Evolutionary conservation across 2,113 vertebrate genomes (phyloP).

Genomic region (Spilogale gracilis): DNA sequence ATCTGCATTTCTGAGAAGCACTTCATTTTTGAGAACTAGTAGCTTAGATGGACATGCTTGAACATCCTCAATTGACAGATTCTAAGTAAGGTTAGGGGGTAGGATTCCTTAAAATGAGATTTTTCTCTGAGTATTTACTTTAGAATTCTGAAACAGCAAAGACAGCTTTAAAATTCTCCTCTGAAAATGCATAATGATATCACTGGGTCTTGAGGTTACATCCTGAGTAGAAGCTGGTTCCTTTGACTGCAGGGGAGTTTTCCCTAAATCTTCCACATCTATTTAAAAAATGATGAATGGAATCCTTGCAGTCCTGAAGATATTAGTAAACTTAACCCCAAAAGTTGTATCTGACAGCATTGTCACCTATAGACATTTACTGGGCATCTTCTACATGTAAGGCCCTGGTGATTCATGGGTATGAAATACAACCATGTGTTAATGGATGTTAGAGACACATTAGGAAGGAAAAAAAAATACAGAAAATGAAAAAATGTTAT

Average conservation of each 20-base stretch:
- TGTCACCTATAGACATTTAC: neutral
- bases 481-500: neutral
- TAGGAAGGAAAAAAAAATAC: neutral
- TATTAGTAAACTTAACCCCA: neutral
- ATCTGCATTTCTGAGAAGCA: neutral
- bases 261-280: neutral
- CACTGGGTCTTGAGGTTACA: neutral
- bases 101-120: neutral
- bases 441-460: neutral
- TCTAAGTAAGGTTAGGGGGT: neutral
- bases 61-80: neutral
- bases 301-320: neutral
- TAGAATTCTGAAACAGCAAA: conserved; percentile 19
- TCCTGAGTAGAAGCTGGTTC: neutral
- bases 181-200: neutral
- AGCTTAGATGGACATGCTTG: neutral
- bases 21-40: neutral
- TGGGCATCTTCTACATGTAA: neutral
- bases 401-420: neutral
- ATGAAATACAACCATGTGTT: neutral
- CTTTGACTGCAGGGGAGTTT: neutral
- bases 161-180: conserved; percentile 32
- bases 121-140: neutral
- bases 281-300: conserved; percentile 50
- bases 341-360: neutral